Percentiles rank a stretch among this genome's conserved stretches.
phyloP scores from a whole-genome alignment of 2,888 invertebrate species.

The Himalopsyche tibetana region DNA sequence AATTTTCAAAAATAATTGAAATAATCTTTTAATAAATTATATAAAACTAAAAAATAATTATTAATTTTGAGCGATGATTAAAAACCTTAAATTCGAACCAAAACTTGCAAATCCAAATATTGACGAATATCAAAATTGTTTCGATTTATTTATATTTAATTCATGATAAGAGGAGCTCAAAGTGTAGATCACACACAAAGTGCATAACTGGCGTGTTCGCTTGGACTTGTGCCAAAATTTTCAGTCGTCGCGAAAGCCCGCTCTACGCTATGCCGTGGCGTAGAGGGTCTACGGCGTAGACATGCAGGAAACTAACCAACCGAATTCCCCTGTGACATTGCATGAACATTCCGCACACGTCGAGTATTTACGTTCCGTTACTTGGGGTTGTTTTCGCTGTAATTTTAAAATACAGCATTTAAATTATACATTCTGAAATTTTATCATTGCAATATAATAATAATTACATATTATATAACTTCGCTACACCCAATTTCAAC shows the following conservation, averaged over 20 bases:
- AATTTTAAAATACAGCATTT: slow-evolving; percentile 1
- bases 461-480: too few relatives aligned
- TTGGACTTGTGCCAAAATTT: slow-evolving; percentile 8
- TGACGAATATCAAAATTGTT: too few relatives aligned
- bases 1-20: too few relatives aligned
- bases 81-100: too few relatives aligned
- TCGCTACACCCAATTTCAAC: too few relatives aligned
- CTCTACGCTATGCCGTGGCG: background rate
- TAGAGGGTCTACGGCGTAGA: slow-evolving; percentile 41
- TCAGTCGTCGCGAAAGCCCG: slow-evolving; percentile 30
- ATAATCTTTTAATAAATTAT: too few relatives aligned
- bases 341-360: slow-evolving; percentile 33
- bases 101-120: too few relatives aligned
- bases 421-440: background rate
- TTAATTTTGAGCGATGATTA: too few relatives aligned
- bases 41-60: too few relatives aligned
- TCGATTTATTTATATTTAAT: background rate
- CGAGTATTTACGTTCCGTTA: slow-evolving; percentile 11
- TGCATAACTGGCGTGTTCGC: slow-evolving; percentile 32
- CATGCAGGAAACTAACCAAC: slow-evolving; percentile 24
- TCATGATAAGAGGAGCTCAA: background rate
- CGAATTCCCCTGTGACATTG: slow-evolving; percentile 29
- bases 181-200: slow-evolving; percentile 20
- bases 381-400: slow-evolving; percentile 3
- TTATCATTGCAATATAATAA: background rate